Percentiles rank a stretch among this genome's conserved stretches.
Evolutionary conservation across 2,888 invertebrate genomes (phyloP).

Genomic region (Watsonalla binaria): DNA sequence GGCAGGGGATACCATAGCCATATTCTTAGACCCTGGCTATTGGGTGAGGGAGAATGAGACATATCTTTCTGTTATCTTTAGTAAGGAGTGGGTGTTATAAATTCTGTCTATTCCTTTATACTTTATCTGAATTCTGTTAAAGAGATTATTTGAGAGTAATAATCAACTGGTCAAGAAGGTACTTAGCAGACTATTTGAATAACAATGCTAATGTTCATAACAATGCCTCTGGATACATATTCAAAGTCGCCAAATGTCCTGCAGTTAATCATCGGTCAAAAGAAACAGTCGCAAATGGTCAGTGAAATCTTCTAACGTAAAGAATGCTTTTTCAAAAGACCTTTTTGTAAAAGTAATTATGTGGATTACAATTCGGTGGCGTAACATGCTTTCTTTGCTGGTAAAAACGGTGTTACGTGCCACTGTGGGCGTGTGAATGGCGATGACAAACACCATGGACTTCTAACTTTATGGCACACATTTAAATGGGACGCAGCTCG

Average conservation of each 20-base stretch:
- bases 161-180: no score
- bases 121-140: no score
- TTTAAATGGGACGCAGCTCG: no score
- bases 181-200: no score
- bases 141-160: no score
- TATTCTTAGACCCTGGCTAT: no score
- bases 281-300: conserved; percentile 8
- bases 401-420: conserved; percentile 11
- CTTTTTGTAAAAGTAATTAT: conserved; percentile 31
- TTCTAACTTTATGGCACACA: background rate
- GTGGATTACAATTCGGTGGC: conserved; percentile 18
- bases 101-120: no score
- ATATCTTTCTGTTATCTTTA: no score
- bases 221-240: background rate
- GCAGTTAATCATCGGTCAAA: background rate
- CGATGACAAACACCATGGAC: background rate
- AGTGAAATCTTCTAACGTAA: conserved; percentile 27
- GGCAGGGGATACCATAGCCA: no score
- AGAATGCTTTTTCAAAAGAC: background rate
- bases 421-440: conserved; percentile 2
- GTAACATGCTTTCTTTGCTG: conserved; percentile 20
- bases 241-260: background rate
- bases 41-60: no score
- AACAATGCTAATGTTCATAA: no score
- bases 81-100: no score